Base-by-base conservation (phyloP, 2,113 vertebrate genomes). In the Corapipo altera region DNA sequence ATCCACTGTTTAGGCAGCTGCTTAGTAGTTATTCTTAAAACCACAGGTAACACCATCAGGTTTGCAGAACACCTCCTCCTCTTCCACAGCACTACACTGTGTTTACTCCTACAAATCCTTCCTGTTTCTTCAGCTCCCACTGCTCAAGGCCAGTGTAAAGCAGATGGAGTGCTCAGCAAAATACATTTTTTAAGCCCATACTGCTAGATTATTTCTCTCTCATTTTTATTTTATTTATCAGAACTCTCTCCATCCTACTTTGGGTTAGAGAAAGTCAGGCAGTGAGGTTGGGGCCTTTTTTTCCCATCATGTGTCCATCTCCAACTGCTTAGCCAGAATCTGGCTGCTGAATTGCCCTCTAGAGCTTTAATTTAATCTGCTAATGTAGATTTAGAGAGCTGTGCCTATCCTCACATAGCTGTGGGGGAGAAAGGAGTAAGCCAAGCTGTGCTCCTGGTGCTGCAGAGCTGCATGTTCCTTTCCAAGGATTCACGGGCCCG, bases 401-500 rank as follows among this genome's bases (percentile, higher is more conserved):
- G 2, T 80, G 30, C 30, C 62, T 67, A 8, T 81, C 33, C 23
- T 52, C 14, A 49, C 39, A 28, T 19, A 37, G 70, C 33, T 59
- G 22, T 32, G 19, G 6, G 55, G 18, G 30, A 61, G 49, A 79
- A 65, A n/a, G 67, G 43, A 61, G 27, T 11, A 62, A 3, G 58
- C 44, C 3, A 3, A 61, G 74, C 22, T 2, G 0, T 3, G 18
- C 15, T 51, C 5, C 14, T 57, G 32, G 27, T 66, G 65, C 74
- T 55, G 41, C 55, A 32, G 65, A 87, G 57, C 43, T 59, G 15
- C 35, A 3, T 0, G 0, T 55, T 41, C 52, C 55, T 89, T 86
- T 71, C 46, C 1, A 1, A 84, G 35, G 23, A 30, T 58, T 39
- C 18, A 0, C 0, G 1, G 32, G 15, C 64, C 33, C n/a, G 3